Base-by-base conservation (phyloP, 1,140 invertebrate species). In the Drosophila lowei region DNA sequence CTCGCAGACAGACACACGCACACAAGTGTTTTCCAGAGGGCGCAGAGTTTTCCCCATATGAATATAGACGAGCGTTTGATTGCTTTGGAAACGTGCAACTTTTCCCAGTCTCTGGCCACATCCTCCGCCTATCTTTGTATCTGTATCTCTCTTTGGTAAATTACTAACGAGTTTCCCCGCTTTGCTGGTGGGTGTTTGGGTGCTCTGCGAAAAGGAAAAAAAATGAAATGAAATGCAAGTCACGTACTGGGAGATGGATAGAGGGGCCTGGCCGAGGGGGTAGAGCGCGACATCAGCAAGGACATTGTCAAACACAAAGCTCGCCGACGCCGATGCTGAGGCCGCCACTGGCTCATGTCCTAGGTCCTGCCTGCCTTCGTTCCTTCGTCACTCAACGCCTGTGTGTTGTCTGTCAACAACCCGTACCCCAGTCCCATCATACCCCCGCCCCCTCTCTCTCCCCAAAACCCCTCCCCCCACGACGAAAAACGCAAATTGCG, bases 291-390 rank as follows among this genome's bases (percentile, higher is more conserved):
- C 74, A 64, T 75, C 85, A 77, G 79, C 84, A 89, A 88, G 79
- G 79, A 89, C 84, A 90, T 81, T 79, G 79, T 90, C 85, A 85
- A 72, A 79, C 77, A 90, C 80, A 85, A 89, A 89, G 77, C 86
- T 58, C 41, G 53, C 55, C 41, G 30, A 30, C 30, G 43, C 55
- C 71, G 13, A 30, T 8, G 43, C 55, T 65, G 13, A 13, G 25
- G 28, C 50, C 42, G 54, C 66, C 44, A 38, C 59, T 65, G 55
- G 42, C 65, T 57, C 59, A 60, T 81, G 56, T 62, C 60, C 76
- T 74, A 79, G 70, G 67, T 78, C 71, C 74, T 77, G 66, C 66
- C 30, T 86, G 81, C 81, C 81, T 86, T 88, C 73, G 65, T 63
- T 34, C 30, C 8, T 34, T 34, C 81, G 77, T 86, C 81, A 88